A percentile compares a stretch with the other conserved stretches of the same genome.
Conservation (phyloP, 2,797 vertebrate genomes). For the Gymnoscopelus braueri region DNA sequence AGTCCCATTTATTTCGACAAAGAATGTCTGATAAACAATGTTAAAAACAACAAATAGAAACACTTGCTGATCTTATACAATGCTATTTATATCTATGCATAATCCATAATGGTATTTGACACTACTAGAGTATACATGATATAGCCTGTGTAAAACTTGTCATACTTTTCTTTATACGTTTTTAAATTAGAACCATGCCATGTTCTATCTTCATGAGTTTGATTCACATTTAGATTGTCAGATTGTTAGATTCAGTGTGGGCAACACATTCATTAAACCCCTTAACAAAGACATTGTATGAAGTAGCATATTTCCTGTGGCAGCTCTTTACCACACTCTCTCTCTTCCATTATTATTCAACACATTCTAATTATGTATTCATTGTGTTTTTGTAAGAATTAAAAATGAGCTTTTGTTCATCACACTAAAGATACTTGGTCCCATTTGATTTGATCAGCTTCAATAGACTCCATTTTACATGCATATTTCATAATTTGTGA, state of each 20-base stretch:
- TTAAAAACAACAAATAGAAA: slow-evolving; percentile 5
- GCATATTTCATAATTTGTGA: slow-evolving; percentile 21
- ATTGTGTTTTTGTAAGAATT: slow-evolving; percentile 30
- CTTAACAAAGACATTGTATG: slow-evolving; percentile 21
- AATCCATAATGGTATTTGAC: slow-evolving; percentile 17
- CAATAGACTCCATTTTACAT: neutral
- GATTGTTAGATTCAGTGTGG: slow-evolving; percentile 8
- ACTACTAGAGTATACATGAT: slow-evolving; percentile 19
- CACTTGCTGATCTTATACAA: neutral
- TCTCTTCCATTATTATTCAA: slow-evolving; percentile 28
- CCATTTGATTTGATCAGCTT: slow-evolving; percentile 9
- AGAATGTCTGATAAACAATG: slow-evolving; percentile 23
- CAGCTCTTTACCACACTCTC: slow-evolving; percentile 7
- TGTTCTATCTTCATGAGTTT: slow-evolving; percentile 13
- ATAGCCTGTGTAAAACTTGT: neutral
- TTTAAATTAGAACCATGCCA: slow-evolving; percentile 12
- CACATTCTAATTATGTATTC: slow-evolving; percentile 15
- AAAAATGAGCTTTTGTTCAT: slow-evolving; percentile 1
- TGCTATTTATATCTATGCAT: slow-evolving; percentile 9
- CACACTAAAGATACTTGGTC: neutral
- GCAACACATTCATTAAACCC: slow-evolving; percentile 29
- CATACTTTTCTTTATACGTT: too few species aligned
- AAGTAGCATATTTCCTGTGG: slow-evolving; percentile 10
- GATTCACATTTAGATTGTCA: slow-evolving; percentile 41
- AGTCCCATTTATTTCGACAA: slow-evolving; percentile 29